A percentile compares a stretch with the other conserved stretches of the same genome.
phyloP scores from a whole-genome alignment of 2,113 vertebrate species.

The Melanerpes formicivorus region DNA sequence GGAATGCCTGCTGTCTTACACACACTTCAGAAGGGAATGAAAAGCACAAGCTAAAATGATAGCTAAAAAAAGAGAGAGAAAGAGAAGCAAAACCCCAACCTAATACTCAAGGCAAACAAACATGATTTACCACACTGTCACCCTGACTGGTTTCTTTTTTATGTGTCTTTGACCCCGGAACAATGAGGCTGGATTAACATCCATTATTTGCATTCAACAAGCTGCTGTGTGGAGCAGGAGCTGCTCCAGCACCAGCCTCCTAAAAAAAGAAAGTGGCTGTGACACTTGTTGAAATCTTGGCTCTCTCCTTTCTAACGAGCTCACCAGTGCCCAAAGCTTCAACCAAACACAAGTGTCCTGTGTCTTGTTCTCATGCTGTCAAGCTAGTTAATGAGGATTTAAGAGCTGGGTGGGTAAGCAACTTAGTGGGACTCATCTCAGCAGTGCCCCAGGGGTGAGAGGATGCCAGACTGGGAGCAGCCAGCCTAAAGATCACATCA shows the following conservation, averaged over 20 bases:
- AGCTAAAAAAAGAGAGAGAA: background rate
- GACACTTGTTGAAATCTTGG: background rate
- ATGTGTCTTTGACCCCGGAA: background rate
- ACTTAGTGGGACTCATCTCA: background rate
- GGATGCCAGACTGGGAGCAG: background rate
- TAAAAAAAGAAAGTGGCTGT: background rate
- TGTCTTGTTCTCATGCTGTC: background rate
- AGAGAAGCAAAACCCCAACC: background rate
- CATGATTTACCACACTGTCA: background rate
- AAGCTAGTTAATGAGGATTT: background rate
- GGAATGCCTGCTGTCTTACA: background rate
- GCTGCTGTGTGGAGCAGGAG: background rate
- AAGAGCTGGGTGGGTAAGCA: background rate
- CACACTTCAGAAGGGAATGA: background rate
- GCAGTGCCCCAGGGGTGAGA: no score
- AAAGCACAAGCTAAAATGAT: background rate
- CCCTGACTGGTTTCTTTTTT: background rate
- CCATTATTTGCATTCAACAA: background rate
- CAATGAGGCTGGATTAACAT: conserved; percentile 16
- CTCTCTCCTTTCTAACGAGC: background rate
- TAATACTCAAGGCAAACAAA: background rate
- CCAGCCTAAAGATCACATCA: rapidly evolving
- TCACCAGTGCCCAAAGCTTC: background rate
- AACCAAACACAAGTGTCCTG: background rate
- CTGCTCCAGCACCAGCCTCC: background rate